These are phyloP conservation scores for Dicaeum eximium DNA, from an alignment of 2,113 vertebrate genomes.

Conservation along the genomic window DNA sequence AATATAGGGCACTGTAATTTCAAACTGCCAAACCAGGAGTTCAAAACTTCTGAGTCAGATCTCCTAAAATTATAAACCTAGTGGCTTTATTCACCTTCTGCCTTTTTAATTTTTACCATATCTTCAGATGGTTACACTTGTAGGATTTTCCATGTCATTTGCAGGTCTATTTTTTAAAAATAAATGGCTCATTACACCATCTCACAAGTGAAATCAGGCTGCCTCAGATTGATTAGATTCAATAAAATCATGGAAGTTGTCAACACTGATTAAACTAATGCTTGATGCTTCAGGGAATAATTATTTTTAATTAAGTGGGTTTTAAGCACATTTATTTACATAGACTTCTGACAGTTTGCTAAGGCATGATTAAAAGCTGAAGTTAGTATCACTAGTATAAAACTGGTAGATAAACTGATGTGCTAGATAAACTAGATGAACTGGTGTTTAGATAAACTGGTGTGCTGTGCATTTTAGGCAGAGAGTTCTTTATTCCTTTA, in stretches of 20 bases:
- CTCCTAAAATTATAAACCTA: conserved; percentile 6
- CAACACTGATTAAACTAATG: conserved; percentile 21
- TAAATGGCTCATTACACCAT: neutral
- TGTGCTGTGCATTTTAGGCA: neutral
- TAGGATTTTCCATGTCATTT: neutral
- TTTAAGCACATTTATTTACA: conserved; percentile 1
- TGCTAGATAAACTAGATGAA: too few relatives aligned
- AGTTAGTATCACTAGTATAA: conserved; percentile 25
- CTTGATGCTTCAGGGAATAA: conserved; percentile 12
- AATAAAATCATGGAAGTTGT: neutral
- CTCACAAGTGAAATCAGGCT: neutral
- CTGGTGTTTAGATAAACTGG: too few relatives aligned
- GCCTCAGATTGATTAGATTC: neutral
- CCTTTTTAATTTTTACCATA: neutral
- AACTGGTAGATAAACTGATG: too few relatives aligned
- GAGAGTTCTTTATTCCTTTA: neutral
- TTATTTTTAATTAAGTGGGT: conserved; percentile 28
- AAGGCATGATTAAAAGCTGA: conserved; percentile 13
- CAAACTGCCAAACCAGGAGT: neutral
- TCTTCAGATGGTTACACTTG: neutral
- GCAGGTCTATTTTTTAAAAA: neutral
- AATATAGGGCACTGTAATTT: neutral
- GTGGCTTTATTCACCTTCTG: conserved; percentile 2
- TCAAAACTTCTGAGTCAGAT: neutral
- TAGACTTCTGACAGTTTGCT: neutral